These are phyloP conservation scores for Pygmarrhopalites habei DNA, from an alignment of 1,140 invertebrate species.

Conservation along the genomic window DNA sequence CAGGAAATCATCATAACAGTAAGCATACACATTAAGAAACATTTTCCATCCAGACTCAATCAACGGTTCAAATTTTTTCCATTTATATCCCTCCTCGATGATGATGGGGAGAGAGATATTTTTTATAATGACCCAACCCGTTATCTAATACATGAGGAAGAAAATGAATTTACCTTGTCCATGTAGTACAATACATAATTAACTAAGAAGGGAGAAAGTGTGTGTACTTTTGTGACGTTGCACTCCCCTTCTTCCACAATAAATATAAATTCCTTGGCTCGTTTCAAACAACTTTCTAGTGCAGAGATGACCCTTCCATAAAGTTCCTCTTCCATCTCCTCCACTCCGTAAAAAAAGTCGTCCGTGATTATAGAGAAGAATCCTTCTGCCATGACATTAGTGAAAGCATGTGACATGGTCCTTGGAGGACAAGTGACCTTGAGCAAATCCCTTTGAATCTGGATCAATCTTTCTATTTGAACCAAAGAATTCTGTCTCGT, in stretches of 20 bases:
- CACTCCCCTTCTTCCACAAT: too few relatives aligned
- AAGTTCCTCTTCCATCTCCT: not conserved
- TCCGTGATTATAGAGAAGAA: conserved; percentile 22
- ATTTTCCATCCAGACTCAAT: conserved; percentile 34
- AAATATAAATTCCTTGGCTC: conserved; percentile 16
- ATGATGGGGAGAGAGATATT: not conserved
- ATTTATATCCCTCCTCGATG: not conserved
- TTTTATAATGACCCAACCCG: not conserved
- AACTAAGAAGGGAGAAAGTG: too few relatives aligned
- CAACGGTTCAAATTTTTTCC: conserved; percentile 18
- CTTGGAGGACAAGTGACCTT: conserved; percentile 15
- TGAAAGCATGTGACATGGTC: conserved; percentile 14
- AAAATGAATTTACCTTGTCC: too few relatives aligned
- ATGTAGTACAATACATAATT: too few relatives aligned
- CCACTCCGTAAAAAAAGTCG: conserved; percentile 36
- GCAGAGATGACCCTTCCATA: conserved; percentile 10
- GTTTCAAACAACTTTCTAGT: conserved; percentile 10
- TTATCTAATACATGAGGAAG: too few relatives aligned
- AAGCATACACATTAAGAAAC: conserved; percentile 30
- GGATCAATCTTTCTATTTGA: conserved; percentile 18
- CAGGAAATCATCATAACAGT: conserved; percentile 26
- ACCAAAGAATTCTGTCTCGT: conserved; percentile 15
- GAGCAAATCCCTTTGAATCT: conserved; percentile 4
- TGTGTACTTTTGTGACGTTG: too few relatives aligned
- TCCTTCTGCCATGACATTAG: conserved; percentile 15